These are phyloP conservation scores for Lepilemur septentrionalis DNA, from an alignment of 2,797 vertebrate genomes.

Conservation along the genomic window DNA sequence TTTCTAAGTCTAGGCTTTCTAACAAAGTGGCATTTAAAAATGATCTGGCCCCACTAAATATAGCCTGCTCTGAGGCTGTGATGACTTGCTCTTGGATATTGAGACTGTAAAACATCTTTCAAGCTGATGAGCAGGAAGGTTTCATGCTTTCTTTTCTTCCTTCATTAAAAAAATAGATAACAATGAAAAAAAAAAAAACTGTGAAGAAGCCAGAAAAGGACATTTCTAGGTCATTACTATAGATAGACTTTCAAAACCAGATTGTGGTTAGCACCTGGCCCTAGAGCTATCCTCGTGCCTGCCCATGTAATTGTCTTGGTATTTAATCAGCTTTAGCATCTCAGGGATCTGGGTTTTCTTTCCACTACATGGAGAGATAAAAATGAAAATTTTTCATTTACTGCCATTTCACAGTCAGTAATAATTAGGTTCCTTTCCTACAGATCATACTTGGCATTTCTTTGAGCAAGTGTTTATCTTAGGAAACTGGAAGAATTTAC, in stretches of 20 bases:
- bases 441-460: constrained; percentile 27
- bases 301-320: neutral
- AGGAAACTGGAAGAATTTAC: constrained; percentile 52
- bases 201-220: neutral
- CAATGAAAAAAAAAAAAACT: neutral
- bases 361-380: constrained; percentile 41
- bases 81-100: neutral
- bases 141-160: neutral
- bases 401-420: constrained; percentile 74
- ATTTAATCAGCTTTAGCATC: constrained; percentile 27
- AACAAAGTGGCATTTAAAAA: neutral
- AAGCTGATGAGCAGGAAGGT: neutral
- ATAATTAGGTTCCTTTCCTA: constrained; percentile 63
- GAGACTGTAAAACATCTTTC: neutral
- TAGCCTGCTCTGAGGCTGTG: neutral
- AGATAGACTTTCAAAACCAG: neutral
- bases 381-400: constrained; percentile 72
- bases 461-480: constrained; percentile 46
- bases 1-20: neutral
- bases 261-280: constrained; percentile 42
- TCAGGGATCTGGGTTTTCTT: constrained; percentile 56
- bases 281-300: neutral
- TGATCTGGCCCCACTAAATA: neutral
- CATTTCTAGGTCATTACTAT: neutral
- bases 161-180: neutral